Conservation (phyloP, 2,888 invertebrate species). For the Tetropium fuscum region DNA sequence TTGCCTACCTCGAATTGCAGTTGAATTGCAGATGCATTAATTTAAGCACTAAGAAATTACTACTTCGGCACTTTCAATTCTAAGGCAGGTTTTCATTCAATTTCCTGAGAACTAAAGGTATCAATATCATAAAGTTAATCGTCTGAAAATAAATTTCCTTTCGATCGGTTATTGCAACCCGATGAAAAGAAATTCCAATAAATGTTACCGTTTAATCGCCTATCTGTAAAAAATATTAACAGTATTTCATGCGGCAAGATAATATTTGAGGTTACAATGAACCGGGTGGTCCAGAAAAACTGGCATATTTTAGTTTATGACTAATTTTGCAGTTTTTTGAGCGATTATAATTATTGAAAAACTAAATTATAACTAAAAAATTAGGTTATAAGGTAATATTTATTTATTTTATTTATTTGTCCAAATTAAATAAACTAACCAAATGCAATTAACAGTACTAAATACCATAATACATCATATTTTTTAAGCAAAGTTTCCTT, state of each 20-base stretch:
- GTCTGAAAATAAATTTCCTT: conserved; percentile 36
- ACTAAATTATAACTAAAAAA: too few relatives aligned
- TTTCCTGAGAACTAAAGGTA: conserved; percentile 30
- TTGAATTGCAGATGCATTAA: not conserved
- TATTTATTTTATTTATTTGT: too few relatives aligned
- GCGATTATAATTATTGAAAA: too few relatives aligned
- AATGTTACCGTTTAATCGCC: conserved; percentile 32
- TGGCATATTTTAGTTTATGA: too few relatives aligned
- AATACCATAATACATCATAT: too few relatives aligned
- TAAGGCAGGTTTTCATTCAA: conserved; percentile 20
- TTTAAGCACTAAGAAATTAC: not conserved
- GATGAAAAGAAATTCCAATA: conserved; percentile 32
- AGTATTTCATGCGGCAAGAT: not conserved
- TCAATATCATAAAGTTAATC: conserved; percentile 38
- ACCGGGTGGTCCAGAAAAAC: too few relatives aligned
- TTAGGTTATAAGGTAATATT: too few relatives aligned
- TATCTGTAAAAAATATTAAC: conserved; percentile 14
- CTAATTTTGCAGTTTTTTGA: too few relatives aligned
- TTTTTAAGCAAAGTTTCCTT: too few relatives aligned
- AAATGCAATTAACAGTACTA: too few relatives aligned
- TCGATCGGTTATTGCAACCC: conserved; percentile 26
- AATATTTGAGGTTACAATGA: conserved; percentile 3
- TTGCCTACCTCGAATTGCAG: too few relatives aligned
- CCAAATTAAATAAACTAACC: too few relatives aligned
- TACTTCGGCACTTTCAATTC: not conserved